Evolutionary conservation across 2,113 vertebrate species (phyloP).

Genomic region (Polyodon spathula): DNA sequence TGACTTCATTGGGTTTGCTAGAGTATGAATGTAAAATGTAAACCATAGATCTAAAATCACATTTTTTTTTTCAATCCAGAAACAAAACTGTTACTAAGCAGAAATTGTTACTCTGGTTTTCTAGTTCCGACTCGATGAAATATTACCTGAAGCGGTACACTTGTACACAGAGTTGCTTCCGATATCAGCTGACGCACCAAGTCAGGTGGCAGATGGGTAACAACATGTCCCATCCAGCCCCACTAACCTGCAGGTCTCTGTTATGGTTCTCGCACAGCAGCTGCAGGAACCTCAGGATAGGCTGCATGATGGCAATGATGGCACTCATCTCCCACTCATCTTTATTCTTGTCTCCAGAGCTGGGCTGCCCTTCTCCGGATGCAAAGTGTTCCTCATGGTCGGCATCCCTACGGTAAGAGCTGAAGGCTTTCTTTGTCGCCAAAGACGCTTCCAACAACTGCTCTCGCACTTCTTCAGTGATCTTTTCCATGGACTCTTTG

Average conservation of each 20-base stretch:
- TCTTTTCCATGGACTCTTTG: slow-evolving; percentile 67
- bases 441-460: slow-evolving; percentile 83
- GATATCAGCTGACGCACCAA: too few species aligned
- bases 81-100: too few species aligned
- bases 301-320: slow-evolving; percentile 95
- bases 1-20: too few species aligned
- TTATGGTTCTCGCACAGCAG: slow-evolving; percentile 96
- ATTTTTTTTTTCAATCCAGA: too few species aligned
- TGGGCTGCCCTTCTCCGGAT: slow-evolving; percentile 52
- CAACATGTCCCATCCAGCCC: not conserved
- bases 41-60: too few species aligned
- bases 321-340: slow-evolving; percentile 95
- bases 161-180: too few species aligned
- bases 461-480: slow-evolving; percentile 85
- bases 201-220: too few species aligned
- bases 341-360: slow-evolving; percentile 66
- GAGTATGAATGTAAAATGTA: too few species aligned
- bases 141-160: too few species aligned
- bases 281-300: slow-evolving; percentile 89
- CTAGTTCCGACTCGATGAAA: too few species aligned
- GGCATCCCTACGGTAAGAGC: slow-evolving; percentile 71
- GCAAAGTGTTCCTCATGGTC: slow-evolving; percentile 85
- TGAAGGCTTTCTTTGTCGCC: slow-evolving; percentile 83
- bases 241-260: slow-evolving; percentile 79
- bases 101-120: too few species aligned